A percentile compares a stretch with the other conserved stretches of the same genome.
Evolutionary conservation across 2,797 vertebrate genomes (phyloP).

Genomic region (Myotis findleyi): DNA sequence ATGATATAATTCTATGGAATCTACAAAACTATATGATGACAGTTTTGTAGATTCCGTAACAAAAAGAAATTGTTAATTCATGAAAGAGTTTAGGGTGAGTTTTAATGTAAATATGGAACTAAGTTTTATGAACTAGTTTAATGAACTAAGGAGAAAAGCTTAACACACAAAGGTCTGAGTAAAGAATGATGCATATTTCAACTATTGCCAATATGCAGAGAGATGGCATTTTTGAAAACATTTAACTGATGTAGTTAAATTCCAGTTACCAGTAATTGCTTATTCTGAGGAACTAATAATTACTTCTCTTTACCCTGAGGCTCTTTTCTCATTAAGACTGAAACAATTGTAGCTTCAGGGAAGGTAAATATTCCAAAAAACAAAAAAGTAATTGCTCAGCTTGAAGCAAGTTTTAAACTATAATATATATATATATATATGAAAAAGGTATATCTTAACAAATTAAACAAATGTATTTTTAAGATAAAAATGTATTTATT

Average conservation of each 20-base stretch:
- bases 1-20: not conserved
- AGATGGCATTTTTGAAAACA: not conserved
- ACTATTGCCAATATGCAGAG: not conserved
- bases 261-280: not conserved
- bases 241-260: not conserved
- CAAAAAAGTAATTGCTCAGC: slow-evolving; percentile 34
- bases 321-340: slow-evolving; percentile 3
- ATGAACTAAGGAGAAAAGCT: not conserved
- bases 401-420: not conserved
- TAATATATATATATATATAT: no score
- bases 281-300: slow-evolving; percentile 36
- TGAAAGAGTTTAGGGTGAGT: not conserved
- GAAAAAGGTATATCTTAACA: no score
- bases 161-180: not conserved
- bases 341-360: not conserved
- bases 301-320: not conserved
- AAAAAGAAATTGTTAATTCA: no score
- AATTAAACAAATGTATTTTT: not conserved
- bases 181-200: not conserved
- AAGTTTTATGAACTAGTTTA: not conserved
- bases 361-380: not conserved
- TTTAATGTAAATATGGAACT: slow-evolving; percentile 7
- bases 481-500: not conserved
- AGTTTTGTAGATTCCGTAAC: not conserved
- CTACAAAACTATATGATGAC: not conserved